Evolutionary conservation across 2,113 vertebrate genomes (phyloP), one percentile per base, ranked within the genome.

Genomic region (Paraplagusia blochii): DNA sequence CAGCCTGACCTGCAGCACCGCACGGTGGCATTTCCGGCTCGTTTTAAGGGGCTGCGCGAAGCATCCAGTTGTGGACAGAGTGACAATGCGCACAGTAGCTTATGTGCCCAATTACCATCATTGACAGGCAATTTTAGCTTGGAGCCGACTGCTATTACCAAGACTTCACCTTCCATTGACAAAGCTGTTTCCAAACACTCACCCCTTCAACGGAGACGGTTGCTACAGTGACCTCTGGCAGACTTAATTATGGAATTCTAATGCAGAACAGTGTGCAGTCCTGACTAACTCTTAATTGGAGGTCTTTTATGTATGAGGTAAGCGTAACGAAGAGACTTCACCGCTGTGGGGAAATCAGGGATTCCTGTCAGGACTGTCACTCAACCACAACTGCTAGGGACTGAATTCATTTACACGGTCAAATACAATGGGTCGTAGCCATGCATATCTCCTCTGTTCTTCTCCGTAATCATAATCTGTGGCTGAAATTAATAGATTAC

Each of bases 211-310:
- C 65, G 14, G 57, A 66, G 71, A 73, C 29, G 44, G 66, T 58
- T 53, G 69, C 65, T 13, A 14, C 19, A 69, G 73, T 79, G 81
- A 85, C 79, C 79, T 85, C 63, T 36, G 38, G 63, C 65, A 71
- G 69, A 82, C 82, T 83, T 61, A 84, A 84, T 86, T 82, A 84
- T 69, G 67, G 55, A 86, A 76, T 74, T 56, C 76, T 85, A 84
- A 86, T 80, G 70, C 68, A 58, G 47, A 61, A 72, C 3, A 45
- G 66, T 66, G 76, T 79, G 65, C 59, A 69, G 60, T 61, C 29
- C 71, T 58, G 71, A 71, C 65, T 62, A 66, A 71, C 70, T 76
- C 61, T 68, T 84, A 82, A 84, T 81, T 85, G 72, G 74, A 67
- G 72, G 46, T 62, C 59, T 67, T 72, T 82, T 74, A 78, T 82